phyloP scores from a whole-genome alignment of 2,888 invertebrate genomes.

The Amaurobius ferox region DNA sequence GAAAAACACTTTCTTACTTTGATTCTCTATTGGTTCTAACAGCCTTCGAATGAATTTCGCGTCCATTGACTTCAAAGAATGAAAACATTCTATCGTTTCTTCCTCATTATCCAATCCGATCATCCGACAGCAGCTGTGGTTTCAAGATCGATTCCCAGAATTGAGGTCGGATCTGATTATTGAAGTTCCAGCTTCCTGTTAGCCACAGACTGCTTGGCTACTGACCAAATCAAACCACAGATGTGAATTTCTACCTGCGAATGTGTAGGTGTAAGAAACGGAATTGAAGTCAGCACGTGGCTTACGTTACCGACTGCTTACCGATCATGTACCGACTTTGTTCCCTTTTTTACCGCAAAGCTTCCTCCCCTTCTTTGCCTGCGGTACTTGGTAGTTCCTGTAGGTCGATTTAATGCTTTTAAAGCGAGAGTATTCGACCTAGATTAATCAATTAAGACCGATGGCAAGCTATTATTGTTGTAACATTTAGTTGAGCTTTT shows the following conservation, averaged over 20 bases:
- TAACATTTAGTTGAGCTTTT: too few species aligned
- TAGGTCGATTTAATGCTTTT: not conserved
- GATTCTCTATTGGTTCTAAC: not conserved
- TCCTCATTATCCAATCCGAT: not conserved
- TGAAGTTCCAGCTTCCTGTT: slow-evolving; percentile 20
- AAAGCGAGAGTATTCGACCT: slow-evolving; percentile 37
- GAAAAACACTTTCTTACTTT: not conserved
- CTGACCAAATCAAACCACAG: slow-evolving; percentile 6
- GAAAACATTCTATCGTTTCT: not conserved
- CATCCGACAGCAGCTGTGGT: slow-evolving; percentile 1
- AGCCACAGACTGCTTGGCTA: slow-evolving; percentile 42
- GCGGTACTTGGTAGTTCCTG: not conserved
- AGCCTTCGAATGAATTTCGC: not conserved
- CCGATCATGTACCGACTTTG: not conserved
- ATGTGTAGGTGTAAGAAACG: not conserved
- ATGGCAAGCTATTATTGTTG: too few species aligned
- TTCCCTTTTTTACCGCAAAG: not conserved
- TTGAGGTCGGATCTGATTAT: not conserved
- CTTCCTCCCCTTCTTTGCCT: not conserved
- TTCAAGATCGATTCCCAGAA: slow-evolving; percentile 1
- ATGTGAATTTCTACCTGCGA: not conserved
- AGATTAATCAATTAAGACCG: slow-evolving; percentile 45
- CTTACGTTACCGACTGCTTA: not conserved
- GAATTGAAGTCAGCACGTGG: not conserved
- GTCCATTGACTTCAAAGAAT: not conserved